Evolutionary conservation across 2,888 invertebrate genomes (phyloP), one percentile per base, ranked within the genome.

Genomic region (Portevinia maculata): DNA sequence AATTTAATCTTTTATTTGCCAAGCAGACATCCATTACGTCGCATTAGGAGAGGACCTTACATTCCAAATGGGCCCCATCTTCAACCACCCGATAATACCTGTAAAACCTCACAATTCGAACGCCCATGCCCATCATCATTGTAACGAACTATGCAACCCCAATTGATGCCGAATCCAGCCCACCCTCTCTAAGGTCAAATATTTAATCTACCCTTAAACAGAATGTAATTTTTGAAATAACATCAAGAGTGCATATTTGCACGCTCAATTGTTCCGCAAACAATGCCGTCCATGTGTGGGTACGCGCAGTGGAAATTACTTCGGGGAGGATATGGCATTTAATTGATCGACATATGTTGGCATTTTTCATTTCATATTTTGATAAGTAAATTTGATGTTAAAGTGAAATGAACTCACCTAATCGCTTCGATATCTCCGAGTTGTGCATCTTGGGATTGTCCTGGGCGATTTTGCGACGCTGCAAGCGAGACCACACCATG

Each of bases 401-500:
- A 39, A 53, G 3, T 50, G 3, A 19, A 8, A 53, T 44, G 6
- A 37, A 91, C 95, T 94, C 86, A 96, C 96, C 97, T 86, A 98
- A 93, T 90, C 98, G 92, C 90, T 98, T 98, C 7, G 97, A 97
- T 86, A 99, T 98, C 91, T 98, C 98, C 0, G 97, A 97, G 90
- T 98, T 98, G 91, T 98, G 98, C 98, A 98, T 98, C 92, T 99
- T 98, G 0, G 98, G 98, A 90, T 99, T 98, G 88, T 98, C 98
- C 91, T 98, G 98, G 0, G 98, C 98, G 87, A 99, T 99, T 92
- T 98, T 98, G 87, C 98, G 92, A 86, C 98, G 92, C 90, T 98
- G 98, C 64, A 97, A 92, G 79, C 98, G 91, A 9, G 98, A 98
- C 98, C 98, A 98, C 55, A 98, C 98, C 98, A 99, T 98, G 91